Evolutionary conservation across 2,113 vertebrate genomes (phyloP).

Genomic region (Lamprologus tigripictilis): DNA sequence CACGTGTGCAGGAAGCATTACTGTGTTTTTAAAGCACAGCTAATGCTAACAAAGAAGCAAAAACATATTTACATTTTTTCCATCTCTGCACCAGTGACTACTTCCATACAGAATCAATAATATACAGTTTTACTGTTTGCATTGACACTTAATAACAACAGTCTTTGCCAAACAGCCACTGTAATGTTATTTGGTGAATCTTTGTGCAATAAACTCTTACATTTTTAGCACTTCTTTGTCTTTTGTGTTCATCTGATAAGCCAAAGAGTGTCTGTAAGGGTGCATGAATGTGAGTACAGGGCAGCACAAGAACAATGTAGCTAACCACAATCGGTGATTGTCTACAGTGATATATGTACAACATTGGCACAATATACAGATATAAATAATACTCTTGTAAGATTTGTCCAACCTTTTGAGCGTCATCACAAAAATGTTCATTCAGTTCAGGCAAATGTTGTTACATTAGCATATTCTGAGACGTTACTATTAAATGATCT

Average conservation of each 20-base stretch:
- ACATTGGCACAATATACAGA: neutral
- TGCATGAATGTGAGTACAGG: neutral
- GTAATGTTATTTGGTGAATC: neutral
- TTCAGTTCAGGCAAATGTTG: neutral
- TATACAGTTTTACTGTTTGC: neutral
- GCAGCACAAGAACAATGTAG: neutral
- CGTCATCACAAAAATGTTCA: neutral
- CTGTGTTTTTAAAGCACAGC: neutral
- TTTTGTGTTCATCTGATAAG: neutral
- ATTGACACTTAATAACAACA: neutral
- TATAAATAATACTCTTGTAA: neutral
- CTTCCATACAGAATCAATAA: neutral
- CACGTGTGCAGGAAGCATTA: neutral
- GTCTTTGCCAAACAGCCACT: neutral
- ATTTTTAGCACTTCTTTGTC: neutral
- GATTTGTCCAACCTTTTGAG: neutral
- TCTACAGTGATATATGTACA: neutral
- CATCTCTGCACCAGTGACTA: neutral
- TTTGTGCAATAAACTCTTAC: neutral
- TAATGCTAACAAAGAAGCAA: neutral
- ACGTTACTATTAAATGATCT: neutral
- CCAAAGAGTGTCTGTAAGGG: neutral
- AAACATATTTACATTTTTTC: neutral
- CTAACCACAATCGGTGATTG: neutral
- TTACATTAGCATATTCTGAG: rapidly evolving